Evolutionary conservation across 30 jellyfish, hydroid and myxozoan species (phyloP).

Genomic region (Aurelia aurita): DNA sequence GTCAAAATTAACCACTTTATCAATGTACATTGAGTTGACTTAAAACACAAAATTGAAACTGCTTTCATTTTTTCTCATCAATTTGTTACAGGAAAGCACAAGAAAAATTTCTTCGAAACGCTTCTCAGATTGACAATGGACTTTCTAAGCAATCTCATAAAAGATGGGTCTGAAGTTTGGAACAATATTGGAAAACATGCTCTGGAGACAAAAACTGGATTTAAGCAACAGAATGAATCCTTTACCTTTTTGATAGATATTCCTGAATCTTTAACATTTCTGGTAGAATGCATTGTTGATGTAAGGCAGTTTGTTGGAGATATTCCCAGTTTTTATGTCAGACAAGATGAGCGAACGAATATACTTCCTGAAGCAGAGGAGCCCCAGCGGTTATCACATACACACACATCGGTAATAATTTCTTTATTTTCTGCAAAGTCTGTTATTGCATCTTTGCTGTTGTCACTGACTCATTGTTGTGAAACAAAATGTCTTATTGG

Average conservation of each 20-base stretch:
- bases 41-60: too few species aligned
- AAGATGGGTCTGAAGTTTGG: constrained; percentile 80
- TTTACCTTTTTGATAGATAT: constrained; percentile 74
- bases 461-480: too few species aligned
- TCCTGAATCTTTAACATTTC: constrained; percentile 73
- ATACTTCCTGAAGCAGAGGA: constrained; percentile 8
- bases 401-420: too few species aligned
- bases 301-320: constrained; percentile 58
- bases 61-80: not conserved
- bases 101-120: constrained; percentile 83
- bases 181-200: constrained; percentile 25
- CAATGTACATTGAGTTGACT: too few species aligned
- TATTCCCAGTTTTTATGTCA: constrained; percentile 35
- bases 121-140: constrained; percentile 72
- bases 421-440: too few species aligned
- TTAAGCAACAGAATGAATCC: not conserved
- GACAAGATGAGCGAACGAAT: constrained; percentile 11
- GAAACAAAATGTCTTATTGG: too few species aligned
- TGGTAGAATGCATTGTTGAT: constrained; percentile 63
- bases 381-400: too few species aligned
- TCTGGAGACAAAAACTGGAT: not conserved
- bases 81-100: constrained; percentile 78
- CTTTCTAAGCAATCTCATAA: constrained; percentile 73
- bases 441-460: too few species aligned
- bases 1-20: too few species aligned